Percentiles rank a stretch among this genome's conserved stretches.
phyloP scores from a whole-genome alignment of 2,797 vertebrate species.

The Anas acuta region DNA sequence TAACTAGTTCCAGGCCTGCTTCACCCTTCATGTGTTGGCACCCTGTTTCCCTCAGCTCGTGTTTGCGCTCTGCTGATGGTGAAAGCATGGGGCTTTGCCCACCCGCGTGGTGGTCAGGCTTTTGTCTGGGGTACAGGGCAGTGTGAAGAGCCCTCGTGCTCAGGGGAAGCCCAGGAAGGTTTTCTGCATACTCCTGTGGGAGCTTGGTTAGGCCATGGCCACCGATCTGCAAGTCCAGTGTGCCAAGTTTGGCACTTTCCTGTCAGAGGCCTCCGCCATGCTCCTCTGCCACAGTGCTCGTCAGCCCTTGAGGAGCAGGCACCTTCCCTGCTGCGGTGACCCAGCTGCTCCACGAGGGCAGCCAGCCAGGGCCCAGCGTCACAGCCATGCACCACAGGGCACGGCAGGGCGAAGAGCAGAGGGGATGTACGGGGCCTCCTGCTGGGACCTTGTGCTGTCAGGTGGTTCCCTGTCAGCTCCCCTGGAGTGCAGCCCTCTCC shows the following conservation, averaged over 20 bases:
- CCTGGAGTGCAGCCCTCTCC: background rate
- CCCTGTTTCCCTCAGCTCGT: background rate
- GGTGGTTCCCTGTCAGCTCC: background rate
- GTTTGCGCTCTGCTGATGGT: background rate
- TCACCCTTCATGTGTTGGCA: background rate
- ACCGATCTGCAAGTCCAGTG: background rate
- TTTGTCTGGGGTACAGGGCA: background rate
- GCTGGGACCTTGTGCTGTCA: background rate
- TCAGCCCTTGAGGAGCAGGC: background rate
- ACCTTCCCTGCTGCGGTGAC: background rate
- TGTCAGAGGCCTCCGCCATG: background rate
- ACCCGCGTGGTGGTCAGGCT: background rate
- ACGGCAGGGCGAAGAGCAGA: background rate
- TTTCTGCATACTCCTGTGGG: background rate
- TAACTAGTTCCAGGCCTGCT: background rate
- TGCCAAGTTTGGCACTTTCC: background rate
- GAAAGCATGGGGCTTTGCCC: background rate
- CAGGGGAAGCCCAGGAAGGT: background rate
- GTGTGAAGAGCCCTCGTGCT: fast-evolving
- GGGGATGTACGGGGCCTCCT: fast-evolving
- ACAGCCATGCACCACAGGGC: background rate
- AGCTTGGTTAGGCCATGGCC: fast-evolving
- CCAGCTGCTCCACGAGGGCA: fast-evolving
- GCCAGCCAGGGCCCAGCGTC: background rate
- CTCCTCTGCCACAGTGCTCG: background rate